Evolutionary conservation across 2,888 invertebrate species (phyloP).

Genomic region (Lobophora halterata): DNA sequence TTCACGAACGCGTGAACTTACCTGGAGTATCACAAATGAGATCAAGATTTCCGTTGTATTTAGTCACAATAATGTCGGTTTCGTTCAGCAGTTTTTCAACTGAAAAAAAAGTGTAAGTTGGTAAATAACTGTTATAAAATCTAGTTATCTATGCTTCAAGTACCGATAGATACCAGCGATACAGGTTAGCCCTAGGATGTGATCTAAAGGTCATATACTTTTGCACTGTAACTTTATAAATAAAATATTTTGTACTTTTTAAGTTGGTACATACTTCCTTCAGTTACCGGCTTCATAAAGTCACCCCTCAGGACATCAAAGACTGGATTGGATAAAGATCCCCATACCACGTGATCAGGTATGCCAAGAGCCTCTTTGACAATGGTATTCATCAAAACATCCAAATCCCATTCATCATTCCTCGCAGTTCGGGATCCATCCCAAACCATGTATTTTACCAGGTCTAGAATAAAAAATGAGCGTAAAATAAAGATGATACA

Average conservation of each 20-base stretch:
- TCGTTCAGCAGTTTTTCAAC: constrained; percentile 86
- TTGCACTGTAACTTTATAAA: too few relatives aligned
- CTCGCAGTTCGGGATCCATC: constrained; percentile 43
- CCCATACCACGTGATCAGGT: constrained; percentile 84
- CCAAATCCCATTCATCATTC: constrained; percentile 49
- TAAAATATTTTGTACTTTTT: neutral
- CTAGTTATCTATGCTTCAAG: too few relatives aligned
- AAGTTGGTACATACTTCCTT: constrained; percentile 57
- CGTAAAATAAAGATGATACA: too few relatives aligned
- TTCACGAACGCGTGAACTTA: too few relatives aligned
- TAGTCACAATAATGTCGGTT: constrained; percentile 84
- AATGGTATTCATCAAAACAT: constrained; percentile 85
- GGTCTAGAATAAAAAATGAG: too few relatives aligned
- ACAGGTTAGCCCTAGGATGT: too few relatives aligned
- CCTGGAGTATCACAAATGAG: constrained; percentile 92
- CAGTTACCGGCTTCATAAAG: constrained; percentile 90
- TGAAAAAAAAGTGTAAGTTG: constrained; percentile 45
- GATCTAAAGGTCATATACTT: too few relatives aligned
- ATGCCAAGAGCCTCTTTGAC: constrained; percentile 85
- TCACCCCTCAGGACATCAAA: constrained; percentile 82
- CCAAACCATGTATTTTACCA: too few relatives aligned
- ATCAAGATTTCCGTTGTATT: constrained; percentile 91
- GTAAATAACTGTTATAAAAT: constrained; percentile 1
- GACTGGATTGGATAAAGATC: constrained; percentile 80
- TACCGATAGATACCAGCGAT: too few relatives aligned